phyloP scores from a whole-genome alignment of 2,888 invertebrate genomes.

The Proisotoma minuta region DNA sequence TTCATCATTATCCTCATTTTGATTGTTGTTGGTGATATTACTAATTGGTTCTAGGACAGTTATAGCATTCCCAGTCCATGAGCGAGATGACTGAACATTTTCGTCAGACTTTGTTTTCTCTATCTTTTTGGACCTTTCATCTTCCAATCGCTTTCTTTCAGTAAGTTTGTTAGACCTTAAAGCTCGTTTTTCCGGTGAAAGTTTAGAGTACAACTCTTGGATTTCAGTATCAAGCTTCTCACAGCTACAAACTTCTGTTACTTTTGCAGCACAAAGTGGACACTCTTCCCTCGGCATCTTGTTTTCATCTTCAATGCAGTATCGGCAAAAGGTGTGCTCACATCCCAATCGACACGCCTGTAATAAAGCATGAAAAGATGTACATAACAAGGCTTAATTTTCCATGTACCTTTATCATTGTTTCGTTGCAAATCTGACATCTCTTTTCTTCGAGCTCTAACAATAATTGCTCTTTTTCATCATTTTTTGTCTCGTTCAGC shows the following conservation, averaged over 20 bases:
- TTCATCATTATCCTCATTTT: not conserved
- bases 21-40: not conserved
- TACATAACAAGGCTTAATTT: not conserved
- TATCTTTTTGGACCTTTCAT: not conserved
- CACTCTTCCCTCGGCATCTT: not conserved
- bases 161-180: constrained; percentile 17
- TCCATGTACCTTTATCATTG: not conserved
- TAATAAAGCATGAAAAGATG: not conserved
- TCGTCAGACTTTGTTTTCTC: too few species aligned
- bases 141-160: constrained; percentile 7
- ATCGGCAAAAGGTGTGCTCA: constrained; percentile 26
- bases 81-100: not conserved
- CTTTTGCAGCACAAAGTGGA: constrained; percentile 22
- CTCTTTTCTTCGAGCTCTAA: too few species aligned
- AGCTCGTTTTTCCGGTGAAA: constrained; percentile 10
- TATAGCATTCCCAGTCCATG: too few species aligned
- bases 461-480: too few species aligned
- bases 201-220: constrained; percentile 10
- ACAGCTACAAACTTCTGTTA: constrained; percentile 18
- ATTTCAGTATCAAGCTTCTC: constrained; percentile 24
- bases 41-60: not conserved
- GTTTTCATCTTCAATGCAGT: constrained; percentile 21
- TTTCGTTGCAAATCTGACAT: not conserved
- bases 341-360: constrained; percentile 28
- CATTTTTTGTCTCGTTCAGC: too few species aligned